Evolutionary conservation across 2,888 invertebrate genomes (phyloP).

Genomic region (Cyclophora albipunctata): DNA sequence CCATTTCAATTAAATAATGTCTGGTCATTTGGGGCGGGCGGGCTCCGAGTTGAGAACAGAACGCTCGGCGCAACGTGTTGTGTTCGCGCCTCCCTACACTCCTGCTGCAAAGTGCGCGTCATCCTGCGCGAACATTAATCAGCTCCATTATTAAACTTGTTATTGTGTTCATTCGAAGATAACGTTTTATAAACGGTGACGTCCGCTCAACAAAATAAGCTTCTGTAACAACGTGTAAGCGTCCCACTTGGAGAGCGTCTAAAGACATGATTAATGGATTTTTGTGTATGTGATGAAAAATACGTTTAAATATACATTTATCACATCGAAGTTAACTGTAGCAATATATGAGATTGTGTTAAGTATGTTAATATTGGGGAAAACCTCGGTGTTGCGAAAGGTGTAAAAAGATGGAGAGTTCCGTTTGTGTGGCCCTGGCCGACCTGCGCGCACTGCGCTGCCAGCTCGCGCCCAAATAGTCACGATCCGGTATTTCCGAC

Average conservation of each 20-base stretch:
- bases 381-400: background rate
- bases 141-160: conserved; percentile 72
- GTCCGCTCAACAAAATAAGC: conserved; percentile 70
- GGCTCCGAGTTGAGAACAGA: conserved; percentile 9
- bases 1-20: conserved; percentile 75
- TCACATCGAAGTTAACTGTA: conserved; percentile 5
- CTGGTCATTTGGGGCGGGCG: conserved; percentile 71
- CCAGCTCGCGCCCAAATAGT: conserved; percentile 26
- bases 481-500: conserved; percentile 50
- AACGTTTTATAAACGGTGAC: conserved; percentile 73
- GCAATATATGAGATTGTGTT: too few relatives aligned
- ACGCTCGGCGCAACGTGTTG: conserved; percentile 28
- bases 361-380: background rate
- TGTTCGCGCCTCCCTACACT: conserved; percentile 54
- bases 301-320: conserved; percentile 26
- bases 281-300: conserved; percentile 18
- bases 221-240: conserved; percentile 70
- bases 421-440: background rate
- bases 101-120: conserved; percentile 65
- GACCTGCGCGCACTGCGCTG: background rate
- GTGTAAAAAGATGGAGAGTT: background rate
- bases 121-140: conserved; percentile 72
- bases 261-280: conserved; percentile 59
- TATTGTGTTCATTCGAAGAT: conserved; percentile 74
- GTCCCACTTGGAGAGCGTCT: conserved; percentile 43